Evolutionary conservation across 1,140 invertebrate genomes (phyloP), one percentile per base, ranked within the genome.

Genomic region (Macrotrachela quadricornifera): DNA sequence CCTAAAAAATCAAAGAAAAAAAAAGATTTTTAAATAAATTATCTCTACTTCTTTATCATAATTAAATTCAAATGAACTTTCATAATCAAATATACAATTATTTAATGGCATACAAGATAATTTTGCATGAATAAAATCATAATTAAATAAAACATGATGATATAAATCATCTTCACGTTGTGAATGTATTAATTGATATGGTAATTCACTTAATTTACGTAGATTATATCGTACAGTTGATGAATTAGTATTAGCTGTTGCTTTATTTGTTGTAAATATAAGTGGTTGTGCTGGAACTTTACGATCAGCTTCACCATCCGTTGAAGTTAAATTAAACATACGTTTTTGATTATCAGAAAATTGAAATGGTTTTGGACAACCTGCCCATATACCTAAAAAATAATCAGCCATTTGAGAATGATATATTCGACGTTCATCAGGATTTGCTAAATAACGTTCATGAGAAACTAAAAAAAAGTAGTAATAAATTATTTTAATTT

Each of bases 401-500:
- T 95, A 97, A 71, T 97, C 91, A 1, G 91, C 87, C 56, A 94
- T 91, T 71, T 83, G 84, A 1, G 87, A 91, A 66, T 96, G 90
- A 65, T 95, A 92, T 64, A 90, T 91, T 63, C 80, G 82, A 0
- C 85, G 81, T 78, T 91, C 84, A 64, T 91, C 90, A 74, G 88
- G 80, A 64, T 96, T 94, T 64, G 86, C 90, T 68, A 96, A 95
- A 67, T 96, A 97, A 45, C 90, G 71, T 66, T 94, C 86, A 49
- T 79, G 80, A 0, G 88, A 64, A 1, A 66, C 66, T 53, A 14
- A 30, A 30, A 30, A 4, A 8, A 30, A 30, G 8, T 30, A 30
- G 21, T 4, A 30, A 30, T 30, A n/a, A n/a, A n/a, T n/a, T n/a
- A n/a, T n/a, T n/a, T n/a, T n/a, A n/a, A n/a, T n/a, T n/a, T n/a